phyloP scores from a whole-genome alignment of 1,140 invertebrate species.

The Olivierus martensii region DNA sequence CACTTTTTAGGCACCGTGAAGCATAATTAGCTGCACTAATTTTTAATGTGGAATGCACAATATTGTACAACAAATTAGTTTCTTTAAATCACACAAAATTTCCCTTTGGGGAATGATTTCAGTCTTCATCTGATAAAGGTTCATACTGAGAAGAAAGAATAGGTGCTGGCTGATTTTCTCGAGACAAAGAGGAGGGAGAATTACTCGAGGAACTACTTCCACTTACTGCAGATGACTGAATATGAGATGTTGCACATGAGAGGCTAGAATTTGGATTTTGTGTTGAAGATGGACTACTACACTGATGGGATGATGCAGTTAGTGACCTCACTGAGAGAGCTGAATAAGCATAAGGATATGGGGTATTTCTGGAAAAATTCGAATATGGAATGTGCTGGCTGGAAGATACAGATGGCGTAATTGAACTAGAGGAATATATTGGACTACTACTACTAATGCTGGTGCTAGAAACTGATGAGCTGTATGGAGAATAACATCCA shows the following conservation, averaged over 20 bases:
- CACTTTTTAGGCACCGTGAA: no score
- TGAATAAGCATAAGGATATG: conserved; percentile 45
- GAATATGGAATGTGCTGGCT: conserved; percentile 7
- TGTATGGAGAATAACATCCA: conserved; percentile 13
- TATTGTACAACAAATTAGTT: no score
- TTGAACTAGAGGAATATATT: conserved; percentile 16
- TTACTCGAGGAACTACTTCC: conserved; percentile 6
- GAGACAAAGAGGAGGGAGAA: conserved; percentile 5
- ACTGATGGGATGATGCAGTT: conserved; percentile 29
- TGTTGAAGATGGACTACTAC: conserved; percentile 24
- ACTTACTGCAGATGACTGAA: conserved; percentile 3
- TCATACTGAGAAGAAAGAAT: conserved; percentile 71
- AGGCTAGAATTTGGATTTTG: conserved; percentile 34
- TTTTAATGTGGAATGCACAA: no score
- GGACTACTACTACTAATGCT: conserved; percentile 8
- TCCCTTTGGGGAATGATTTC: not conserved
- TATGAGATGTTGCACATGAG: conserved; percentile 3
- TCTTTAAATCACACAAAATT: not conserved
- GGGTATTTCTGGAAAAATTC: conserved; percentile 11
- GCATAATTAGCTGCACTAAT: no score
- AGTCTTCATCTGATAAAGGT: conserved; percentile 75
- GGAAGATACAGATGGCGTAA: conserved; percentile 24
- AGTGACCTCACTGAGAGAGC: conserved; percentile 39
- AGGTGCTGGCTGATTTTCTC: conserved; percentile 48
- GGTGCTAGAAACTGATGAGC: conserved; percentile 5